Base-by-base conservation (phyloP, 2,113 vertebrate genomes). In the Sceloporus undulatus region DNA sequence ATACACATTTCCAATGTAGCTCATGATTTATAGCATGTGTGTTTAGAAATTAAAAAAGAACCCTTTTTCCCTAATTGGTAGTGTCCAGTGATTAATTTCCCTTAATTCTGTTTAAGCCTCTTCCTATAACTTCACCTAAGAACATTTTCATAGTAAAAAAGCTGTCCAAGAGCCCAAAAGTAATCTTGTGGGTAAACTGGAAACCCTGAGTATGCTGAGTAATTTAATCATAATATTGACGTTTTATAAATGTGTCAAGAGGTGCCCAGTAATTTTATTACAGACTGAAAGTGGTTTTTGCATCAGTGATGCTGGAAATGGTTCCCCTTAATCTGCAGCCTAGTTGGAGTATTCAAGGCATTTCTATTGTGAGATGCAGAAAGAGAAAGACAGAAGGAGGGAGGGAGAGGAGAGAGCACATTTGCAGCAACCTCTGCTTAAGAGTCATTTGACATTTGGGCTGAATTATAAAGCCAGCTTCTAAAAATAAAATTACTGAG, bases 401-500 rank as follows among this genome's bases (percentile, higher is more conserved):
- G 82, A 65, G 79, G 90, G 82, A 71, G 68, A 3, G 27, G 7
- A 91, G 82, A 71, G 68, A 3, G 27, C 25, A 29, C 27, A 29
- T 42, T 88, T 77, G 73, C 71, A 77, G 40, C 40, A 54, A 81
- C 76, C 80, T 91, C 5, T 75, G 2, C 56, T 70, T 65, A 14
- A 8, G 23, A 88, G 42, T 7, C 54, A 1, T 62, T 74, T 52
- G 6, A 84, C 10, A 18, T 34, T 91, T 80, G 8, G 90, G 14
- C 75, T 87, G 59, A 86, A 10, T 38, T 75, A 65, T 42, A 71
- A 2, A 73, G 85, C 92, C 74, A n/a, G 1, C 5, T 91, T 90
- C 19, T 88, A 23, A 92, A 91, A 92, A 89, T 62, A 85, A 91
- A 88, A 7, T 88, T 82, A n/a, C 68, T 89, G 84, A 89, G 77